These are phyloP conservation scores for Drosophila sucinea DNA, from an alignment of 1,140 invertebrate species.

Conservation along the genomic window DNA sequence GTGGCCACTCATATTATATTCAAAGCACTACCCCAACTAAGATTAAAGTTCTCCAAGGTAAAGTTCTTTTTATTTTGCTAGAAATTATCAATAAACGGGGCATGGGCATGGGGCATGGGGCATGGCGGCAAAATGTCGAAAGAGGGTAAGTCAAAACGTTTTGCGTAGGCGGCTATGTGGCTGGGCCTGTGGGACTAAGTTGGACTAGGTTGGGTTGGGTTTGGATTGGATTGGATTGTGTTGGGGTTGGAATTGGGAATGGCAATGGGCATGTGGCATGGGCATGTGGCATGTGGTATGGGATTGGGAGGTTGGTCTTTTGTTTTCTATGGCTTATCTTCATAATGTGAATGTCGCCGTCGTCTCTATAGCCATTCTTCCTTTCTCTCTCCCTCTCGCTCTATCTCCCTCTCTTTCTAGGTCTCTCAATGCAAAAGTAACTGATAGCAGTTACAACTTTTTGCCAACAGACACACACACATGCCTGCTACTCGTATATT, in stretches of 20 bases:
- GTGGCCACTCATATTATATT: no score
- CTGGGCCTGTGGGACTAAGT: not conserved
- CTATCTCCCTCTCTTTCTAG: constrained; percentile 13
- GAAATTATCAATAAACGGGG: constrained; percentile 21
- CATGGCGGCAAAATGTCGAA: constrained; percentile 2
- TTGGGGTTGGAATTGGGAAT: not conserved
- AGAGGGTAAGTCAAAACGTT: constrained; percentile 62
- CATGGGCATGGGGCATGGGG: constrained; percentile 6
- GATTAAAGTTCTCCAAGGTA: constrained; percentile 6
- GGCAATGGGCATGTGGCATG: no score
- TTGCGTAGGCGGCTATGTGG: constrained; percentile 28
- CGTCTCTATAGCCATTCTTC: constrained; percentile 11
- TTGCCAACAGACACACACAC: constrained; percentile 28
- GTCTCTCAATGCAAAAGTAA: constrained; percentile 63
- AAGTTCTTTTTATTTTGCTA: constrained; percentile 1
- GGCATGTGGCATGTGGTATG: no score
- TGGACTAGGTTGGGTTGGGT: not conserved
- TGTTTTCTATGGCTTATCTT: constrained; percentile 78
- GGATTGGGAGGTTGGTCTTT: constrained; percentile 38
- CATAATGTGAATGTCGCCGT: constrained; percentile 75
- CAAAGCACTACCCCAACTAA: constrained; percentile 3
- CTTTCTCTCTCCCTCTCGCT: constrained; percentile 14
- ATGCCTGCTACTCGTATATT: constrained; percentile 48
- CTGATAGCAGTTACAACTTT: constrained; percentile 75
- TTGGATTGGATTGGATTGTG: not conserved